A percentile compares a stretch with the other conserved stretches of the same genome.
Evolutionary conservation across 2,888 invertebrate genomes (phyloP).

Genomic region (Noctua pronuba): DNA sequence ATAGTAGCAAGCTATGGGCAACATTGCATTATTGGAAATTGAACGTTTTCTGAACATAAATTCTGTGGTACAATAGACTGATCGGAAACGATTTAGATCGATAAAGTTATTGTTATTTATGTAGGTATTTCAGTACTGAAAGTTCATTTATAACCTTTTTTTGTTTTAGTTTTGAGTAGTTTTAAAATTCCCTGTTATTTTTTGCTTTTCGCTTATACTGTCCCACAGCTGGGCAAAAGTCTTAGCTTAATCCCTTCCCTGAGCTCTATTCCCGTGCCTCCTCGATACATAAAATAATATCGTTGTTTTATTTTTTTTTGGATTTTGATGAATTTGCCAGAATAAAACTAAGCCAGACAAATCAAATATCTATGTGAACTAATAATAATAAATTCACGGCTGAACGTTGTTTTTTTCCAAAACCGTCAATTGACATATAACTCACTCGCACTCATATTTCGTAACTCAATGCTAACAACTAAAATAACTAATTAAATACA

Average conservation of each 20-base stretch:
- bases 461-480: constrained; percentile 12
- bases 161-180: background rate
- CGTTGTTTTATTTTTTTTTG: background rate
- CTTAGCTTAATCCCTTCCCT: too few species aligned
- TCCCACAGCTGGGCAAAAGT: too few species aligned
- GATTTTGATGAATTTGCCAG: background rate
- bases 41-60: constrained; percentile 26
- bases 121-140: background rate
- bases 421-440: constrained; percentile 5
- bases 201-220: too few species aligned
- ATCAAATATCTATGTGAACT: background rate
- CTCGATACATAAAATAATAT: too few species aligned
- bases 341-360: background rate
- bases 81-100: background rate
- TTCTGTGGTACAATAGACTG: constrained; percentile 33
- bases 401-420: background rate
- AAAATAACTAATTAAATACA: constrained; percentile 1
- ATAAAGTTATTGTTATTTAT: background rate
- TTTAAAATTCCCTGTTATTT: background rate
- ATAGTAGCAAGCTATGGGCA: constrained; percentile 12
- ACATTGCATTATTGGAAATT: constrained; percentile 44
- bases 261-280: too few species aligned
- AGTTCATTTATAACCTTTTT: background rate
- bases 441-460: background rate
- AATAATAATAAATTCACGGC: background rate